Conservation (phyloP, 2,888 invertebrate genomes). For the Chalcis sispes region DNA sequence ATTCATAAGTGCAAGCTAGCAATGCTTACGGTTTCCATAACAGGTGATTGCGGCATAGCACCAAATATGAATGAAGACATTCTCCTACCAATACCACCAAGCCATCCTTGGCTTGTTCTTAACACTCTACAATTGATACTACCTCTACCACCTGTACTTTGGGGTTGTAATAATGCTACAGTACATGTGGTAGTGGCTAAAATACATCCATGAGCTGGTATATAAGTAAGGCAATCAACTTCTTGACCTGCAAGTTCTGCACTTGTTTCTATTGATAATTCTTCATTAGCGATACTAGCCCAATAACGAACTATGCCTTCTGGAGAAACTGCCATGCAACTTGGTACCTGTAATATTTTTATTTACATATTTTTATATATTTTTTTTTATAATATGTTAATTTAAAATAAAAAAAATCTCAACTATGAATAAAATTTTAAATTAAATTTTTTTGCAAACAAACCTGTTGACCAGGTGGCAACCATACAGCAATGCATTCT, state of each 20-base stretch:
- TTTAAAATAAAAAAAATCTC: neutral
- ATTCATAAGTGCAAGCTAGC: constrained; percentile 12
- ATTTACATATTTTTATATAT: neutral
- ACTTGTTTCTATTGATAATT: constrained; percentile 88
- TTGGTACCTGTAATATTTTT: constrained; percentile 79
- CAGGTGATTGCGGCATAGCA: constrained; percentile 80
- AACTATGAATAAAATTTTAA: constrained; percentile 10
- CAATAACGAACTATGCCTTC: constrained; percentile 96
- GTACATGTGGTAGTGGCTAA: constrained; percentile 95
- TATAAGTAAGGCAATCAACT: constrained; percentile 85
- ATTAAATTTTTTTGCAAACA: constrained; percentile 37
- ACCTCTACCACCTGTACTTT: constrained; percentile 82
- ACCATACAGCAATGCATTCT: constrained; percentile 86
- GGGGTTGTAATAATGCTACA: constrained; percentile 84
- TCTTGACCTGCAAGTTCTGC: constrained; percentile 93
- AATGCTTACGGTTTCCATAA: constrained; percentile 79
- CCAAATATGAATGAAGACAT: constrained; percentile 91
- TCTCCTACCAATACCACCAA: constrained; percentile 90
- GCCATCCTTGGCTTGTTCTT: constrained; percentile 87
- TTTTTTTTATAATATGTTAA: too few species aligned
- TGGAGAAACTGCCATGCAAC: constrained; percentile 94
- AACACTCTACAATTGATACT: constrained; percentile 83
- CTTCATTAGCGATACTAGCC: constrained; percentile 92
- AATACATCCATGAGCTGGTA: constrained; percentile 86
- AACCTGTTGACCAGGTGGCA: constrained; percentile 79